phyloP scores from a whole-genome alignment of 2,113 vertebrate species.

The Etheostoma spectabile region DNA sequence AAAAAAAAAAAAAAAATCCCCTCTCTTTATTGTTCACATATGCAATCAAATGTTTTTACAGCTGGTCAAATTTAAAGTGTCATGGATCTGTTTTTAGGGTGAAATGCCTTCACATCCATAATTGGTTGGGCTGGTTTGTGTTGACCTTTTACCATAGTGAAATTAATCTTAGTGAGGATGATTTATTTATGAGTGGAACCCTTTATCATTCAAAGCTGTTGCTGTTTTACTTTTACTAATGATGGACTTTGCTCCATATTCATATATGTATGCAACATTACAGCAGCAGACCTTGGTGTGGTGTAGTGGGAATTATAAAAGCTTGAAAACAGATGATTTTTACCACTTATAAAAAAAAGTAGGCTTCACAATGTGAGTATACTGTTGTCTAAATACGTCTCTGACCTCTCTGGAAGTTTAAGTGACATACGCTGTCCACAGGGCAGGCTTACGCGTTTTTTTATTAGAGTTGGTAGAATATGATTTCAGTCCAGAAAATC shows the following conservation, averaged over 20 bases:
- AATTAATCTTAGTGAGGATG: neutral
- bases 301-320: neutral
- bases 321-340: too few relatives aligned
- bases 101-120: slow-evolving; percentile 1
- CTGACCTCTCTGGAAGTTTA: too few relatives aligned
- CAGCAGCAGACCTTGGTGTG: slow-evolving; percentile 1
- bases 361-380: too few relatives aligned
- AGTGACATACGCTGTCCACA: too few relatives aligned
- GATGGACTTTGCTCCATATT: slow-evolving; percentile 34
- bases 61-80: neutral
- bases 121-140: neutral
- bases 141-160: neutral
- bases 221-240: slow-evolving; percentile 24
- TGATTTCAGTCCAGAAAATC: neutral
- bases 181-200: neutral
- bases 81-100: neutral
- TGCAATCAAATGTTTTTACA: neutral
- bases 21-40: neutral
- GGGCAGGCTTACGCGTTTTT: too few relatives aligned
- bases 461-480: neutral
- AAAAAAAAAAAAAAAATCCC: neutral
- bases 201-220: neutral
- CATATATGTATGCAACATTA: neutral
- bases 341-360: too few relatives aligned
- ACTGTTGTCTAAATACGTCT: too few relatives aligned